Conservation (phyloP, 2,888 invertebrate species). For the Cabera pusaria region DNA sequence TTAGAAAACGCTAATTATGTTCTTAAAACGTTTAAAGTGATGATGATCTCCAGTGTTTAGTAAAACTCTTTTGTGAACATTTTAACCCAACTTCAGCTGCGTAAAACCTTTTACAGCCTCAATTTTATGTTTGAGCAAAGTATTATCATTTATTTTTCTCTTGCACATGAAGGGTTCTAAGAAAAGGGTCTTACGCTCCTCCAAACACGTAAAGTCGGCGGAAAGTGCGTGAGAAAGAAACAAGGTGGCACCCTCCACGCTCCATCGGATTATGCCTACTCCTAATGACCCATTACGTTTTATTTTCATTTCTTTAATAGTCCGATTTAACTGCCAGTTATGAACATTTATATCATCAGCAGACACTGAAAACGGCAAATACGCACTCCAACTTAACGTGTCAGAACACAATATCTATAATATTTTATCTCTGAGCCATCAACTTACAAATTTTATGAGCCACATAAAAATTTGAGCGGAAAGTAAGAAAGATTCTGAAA, state of each 20-base stretch:
- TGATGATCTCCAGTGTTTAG: conserved; percentile 2
- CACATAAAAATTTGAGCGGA: conserved; percentile 32
- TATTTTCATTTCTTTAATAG: conserved; percentile 60
- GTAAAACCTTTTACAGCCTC: conserved; percentile 16
- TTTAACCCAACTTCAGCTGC: conserved; percentile 9
- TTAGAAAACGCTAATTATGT: no score
- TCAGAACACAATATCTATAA: conserved; percentile 54
- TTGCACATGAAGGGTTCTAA: conserved; percentile 53
- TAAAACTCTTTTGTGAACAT: conserved; percentile 10
- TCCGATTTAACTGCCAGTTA: conserved; percentile 55
- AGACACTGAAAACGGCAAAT: conserved; percentile 51
- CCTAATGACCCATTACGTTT: conserved; percentile 62
- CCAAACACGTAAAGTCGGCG: conserved; percentile 49
- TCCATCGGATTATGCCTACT: conserved; percentile 45
- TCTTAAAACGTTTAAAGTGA: neutral
- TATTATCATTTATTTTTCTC: conserved; percentile 36
- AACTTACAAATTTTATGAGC: conserved; percentile 38
- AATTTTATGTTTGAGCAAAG: conserved; percentile 29
- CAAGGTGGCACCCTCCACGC: conserved; percentile 56
- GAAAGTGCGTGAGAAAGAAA: conserved; percentile 66
- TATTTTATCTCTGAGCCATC: conserved; percentile 46
- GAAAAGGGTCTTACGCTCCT: conserved; percentile 55
- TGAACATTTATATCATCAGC: conserved; percentile 61
- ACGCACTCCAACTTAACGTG: conserved; percentile 51
- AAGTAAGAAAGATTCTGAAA: conserved; percentile 32